A percentile compares a stretch with the other conserved stretches of the same genome.
Conservation (phyloP, 2,113 vertebrate genomes). For the Anoplopoma fimbria region DNA sequence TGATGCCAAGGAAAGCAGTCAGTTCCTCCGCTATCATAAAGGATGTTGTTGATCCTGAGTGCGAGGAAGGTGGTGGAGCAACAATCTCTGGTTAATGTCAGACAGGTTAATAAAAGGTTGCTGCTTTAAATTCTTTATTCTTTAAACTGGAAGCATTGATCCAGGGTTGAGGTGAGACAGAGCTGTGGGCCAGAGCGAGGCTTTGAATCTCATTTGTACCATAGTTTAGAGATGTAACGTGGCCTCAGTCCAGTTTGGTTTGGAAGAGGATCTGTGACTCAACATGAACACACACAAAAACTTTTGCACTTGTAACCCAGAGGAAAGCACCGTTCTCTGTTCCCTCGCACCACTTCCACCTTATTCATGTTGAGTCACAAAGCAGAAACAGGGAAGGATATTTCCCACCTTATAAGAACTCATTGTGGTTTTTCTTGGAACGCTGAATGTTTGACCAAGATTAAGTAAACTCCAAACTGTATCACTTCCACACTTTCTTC, state of each 20-base stretch:
- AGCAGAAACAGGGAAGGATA: constrained; percentile 68
- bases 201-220: constrained; percentile 45
- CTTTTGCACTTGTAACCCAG: constrained; percentile 62
- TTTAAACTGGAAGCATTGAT: constrained; percentile 45
- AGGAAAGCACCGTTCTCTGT: constrained; percentile 76
- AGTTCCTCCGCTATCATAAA: constrained; percentile 61
- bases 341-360: constrained; percentile 71
- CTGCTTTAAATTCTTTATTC: constrained; percentile 25
- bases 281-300: constrained; percentile 68
- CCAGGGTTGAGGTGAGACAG: constrained; percentile 39
- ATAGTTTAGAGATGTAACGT: constrained; percentile 44
- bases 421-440: constrained; percentile 77
- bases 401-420: constrained; percentile 79
- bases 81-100: constrained; percentile 34
- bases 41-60: constrained; percentile 58
- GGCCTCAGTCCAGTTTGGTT: constrained; percentile 56
- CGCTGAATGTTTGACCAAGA: constrained; percentile 69
- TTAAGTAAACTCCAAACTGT: constrained; percentile 61
- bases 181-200: constrained; percentile 33
- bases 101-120: constrained; percentile 32
- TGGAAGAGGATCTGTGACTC: constrained; percentile 74
- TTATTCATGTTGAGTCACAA: constrained; percentile 78
- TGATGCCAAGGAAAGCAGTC: constrained; percentile 62
- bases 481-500: constrained; percentile 66
- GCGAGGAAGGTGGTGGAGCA: constrained; percentile 17